Conservation (phyloP, 1,140 invertebrate species). For the Drosophila bifasciata region DNA sequence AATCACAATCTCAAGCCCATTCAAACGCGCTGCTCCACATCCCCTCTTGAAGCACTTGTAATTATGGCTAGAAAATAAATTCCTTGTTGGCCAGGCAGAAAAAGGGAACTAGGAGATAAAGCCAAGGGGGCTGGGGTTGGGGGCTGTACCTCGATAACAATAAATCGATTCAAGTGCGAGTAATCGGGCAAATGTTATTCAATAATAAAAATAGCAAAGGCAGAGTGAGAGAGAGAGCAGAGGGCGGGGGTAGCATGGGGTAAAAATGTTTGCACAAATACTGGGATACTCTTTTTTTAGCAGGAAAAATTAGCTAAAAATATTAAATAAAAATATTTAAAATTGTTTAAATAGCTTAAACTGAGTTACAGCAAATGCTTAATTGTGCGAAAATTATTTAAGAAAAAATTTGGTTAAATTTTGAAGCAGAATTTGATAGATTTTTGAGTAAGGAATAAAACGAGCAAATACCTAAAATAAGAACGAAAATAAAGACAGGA, state of each 20-base stretch:
- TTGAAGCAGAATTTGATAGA: no score
- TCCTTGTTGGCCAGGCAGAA: slow-evolving; percentile 7
- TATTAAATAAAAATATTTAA: no score
- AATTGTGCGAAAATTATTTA: no score
- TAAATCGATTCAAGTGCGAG: slow-evolving; percentile 78
- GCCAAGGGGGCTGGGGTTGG: not conserved
- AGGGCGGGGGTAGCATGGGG: not conserved
- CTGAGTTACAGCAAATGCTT: no score
- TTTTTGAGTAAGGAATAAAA: no score
- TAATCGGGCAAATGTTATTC: slow-evolving; percentile 76
- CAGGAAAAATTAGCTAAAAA: no score
- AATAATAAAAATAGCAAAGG: slow-evolving; percentile 72
- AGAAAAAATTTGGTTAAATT: no score
- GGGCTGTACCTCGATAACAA: slow-evolving; percentile 63
- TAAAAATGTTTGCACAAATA: no score
- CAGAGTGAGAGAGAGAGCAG: slow-evolving; percentile 7
- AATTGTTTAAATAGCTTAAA: no score
- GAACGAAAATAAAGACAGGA: no score
- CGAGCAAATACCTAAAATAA: no score
- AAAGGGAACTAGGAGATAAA: not conserved
- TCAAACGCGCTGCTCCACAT: not conserved
- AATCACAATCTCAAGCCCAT: not conserved
- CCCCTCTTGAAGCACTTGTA: slow-evolving; percentile 56
- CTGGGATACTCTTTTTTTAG: no score
- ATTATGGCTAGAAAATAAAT: slow-evolving; percentile 71